These are phyloP conservation scores for Xestia ashworthii DNA, from an alignment of 2,888 invertebrate genomes.

Conservation along the genomic window DNA sequence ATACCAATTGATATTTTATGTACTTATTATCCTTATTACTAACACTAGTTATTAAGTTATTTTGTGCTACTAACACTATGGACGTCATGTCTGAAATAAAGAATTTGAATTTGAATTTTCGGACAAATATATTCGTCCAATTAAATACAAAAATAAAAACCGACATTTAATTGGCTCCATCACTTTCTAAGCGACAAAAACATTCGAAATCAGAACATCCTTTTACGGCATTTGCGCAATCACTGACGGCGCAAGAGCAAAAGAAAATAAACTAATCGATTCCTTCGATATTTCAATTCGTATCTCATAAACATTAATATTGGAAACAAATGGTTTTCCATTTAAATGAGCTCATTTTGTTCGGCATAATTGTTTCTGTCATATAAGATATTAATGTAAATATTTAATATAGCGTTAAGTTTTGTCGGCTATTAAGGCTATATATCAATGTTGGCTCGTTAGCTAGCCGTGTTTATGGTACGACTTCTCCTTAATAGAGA, in stretches of 20 bases:
- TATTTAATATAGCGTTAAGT: conserved; percentile 65
- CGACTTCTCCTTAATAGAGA: conserved; percentile 68
- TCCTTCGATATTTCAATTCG: conserved; percentile 59
- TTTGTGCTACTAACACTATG: no score
- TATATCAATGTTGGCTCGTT: conserved; percentile 71
- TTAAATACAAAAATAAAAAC: conserved; percentile 29
- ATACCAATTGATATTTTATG: no score
- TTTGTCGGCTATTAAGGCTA: conserved; percentile 64
- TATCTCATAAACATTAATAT: conserved; percentile 56
- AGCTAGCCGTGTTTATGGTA: conserved; percentile 63
- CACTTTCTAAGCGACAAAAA: conserved; percentile 45
- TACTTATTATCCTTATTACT: no score
- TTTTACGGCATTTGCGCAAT: conserved; percentile 33
- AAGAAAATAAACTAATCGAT: conserved; percentile 48
- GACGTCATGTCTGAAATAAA: no score
- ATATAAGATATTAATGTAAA: conserved; percentile 67
- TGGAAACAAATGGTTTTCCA: conserved; percentile 61
- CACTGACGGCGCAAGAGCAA: conserved; percentile 21
- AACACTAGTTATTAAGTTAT: no score
- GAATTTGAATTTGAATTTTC: no score
- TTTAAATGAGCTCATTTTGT: conserved; percentile 67
- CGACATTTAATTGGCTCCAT: conserved; percentile 6
- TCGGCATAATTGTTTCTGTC: conserved; percentile 67
- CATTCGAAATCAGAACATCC: conserved; percentile 37
- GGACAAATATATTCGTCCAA: not conserved